These are phyloP conservation scores for Bombycilla garrulus DNA, from an alignment of 2,113 vertebrate species.

Conservation along the genomic window DNA sequence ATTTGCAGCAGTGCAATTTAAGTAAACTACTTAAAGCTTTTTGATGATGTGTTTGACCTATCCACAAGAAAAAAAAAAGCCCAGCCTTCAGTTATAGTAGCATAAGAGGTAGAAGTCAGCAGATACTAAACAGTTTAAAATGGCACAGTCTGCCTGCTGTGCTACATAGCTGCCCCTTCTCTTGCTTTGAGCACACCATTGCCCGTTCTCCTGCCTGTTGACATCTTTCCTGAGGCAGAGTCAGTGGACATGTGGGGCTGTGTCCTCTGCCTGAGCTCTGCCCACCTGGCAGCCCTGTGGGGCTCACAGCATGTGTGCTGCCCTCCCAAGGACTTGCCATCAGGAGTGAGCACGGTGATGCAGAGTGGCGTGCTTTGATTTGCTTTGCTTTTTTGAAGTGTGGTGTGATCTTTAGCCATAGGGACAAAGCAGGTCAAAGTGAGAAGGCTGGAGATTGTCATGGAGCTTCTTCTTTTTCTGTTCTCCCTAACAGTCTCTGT, in stretches of 20 bases:
- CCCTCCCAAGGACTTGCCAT: neutral
- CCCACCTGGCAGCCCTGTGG: neutral
- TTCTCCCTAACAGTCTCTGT: neutral
- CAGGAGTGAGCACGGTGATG: rapidly evolving
- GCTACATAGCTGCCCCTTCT: neutral
- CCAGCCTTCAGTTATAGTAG: neutral
- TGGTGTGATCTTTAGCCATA: neutral
- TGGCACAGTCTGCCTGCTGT: neutral
- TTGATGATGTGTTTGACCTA: constrained; percentile 28
- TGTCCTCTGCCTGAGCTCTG: neutral
- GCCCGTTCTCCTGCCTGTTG: neutral
- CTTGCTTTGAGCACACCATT: neutral
- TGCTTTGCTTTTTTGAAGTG: neutral
- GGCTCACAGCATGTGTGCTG: rapidly evolving
- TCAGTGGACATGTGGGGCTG: neutral
- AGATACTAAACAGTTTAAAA: neutral
- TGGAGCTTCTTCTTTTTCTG: neutral
- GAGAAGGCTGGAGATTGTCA: neutral
- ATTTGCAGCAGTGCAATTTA: constrained; percentile 24
- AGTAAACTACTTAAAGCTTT: constrained; percentile 31
- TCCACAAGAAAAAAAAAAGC: neutral
- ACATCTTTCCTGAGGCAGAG: neutral
- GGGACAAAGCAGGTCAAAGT: neutral
- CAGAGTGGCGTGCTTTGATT: neutral
- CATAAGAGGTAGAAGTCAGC: neutral